phyloP scores from a whole-genome alignment of 1,140 invertebrate genomes.

The Rhysida immarginata region DNA sequence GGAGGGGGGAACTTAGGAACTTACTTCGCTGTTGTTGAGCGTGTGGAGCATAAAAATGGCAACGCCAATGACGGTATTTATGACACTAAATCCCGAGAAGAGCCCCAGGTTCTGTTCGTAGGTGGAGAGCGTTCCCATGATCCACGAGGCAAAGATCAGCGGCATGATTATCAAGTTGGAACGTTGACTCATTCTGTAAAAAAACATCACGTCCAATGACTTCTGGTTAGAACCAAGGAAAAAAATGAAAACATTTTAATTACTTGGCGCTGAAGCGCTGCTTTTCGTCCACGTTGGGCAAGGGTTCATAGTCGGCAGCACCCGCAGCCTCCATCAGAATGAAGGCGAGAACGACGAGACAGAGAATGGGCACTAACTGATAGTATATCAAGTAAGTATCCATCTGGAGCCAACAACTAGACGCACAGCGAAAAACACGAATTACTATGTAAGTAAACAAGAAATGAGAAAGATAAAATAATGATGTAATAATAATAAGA shows the following conservation, averaged over 20 bases:
- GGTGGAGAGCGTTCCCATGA: constrained; percentile 22
- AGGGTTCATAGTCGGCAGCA: constrained; percentile 21
- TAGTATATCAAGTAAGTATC: constrained; percentile 19
- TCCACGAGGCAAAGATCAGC: constrained; percentile 21
- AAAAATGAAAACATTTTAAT: constrained; percentile 1
- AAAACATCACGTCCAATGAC: too few relatives aligned
- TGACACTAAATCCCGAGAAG: constrained; percentile 22
- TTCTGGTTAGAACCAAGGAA: too few relatives aligned
- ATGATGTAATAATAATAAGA: too few relatives aligned
- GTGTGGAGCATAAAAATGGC: constrained; percentile 23
- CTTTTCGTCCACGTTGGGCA: constrained; percentile 17
- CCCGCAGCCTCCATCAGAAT: constrained; percentile 26
- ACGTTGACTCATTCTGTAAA: constrained; percentile 22
- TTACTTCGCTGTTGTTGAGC: constrained; percentile 22
- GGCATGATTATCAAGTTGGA: constrained; percentile 24
- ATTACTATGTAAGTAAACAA: too few relatives aligned
- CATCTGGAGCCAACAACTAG: constrained; percentile 24
- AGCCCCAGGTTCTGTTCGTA: constrained; percentile 24
- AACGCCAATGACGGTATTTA: constrained; percentile 22
- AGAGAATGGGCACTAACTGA: constrained; percentile 19
- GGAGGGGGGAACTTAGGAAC: too few relatives aligned
- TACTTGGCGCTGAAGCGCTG: constrained; percentile 16
- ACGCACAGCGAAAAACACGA: background rate
- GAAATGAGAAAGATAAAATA: too few relatives aligned
- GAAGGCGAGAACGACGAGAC: constrained; percentile 20